Evolutionary conservation across 1,140 invertebrate genomes (phyloP).

Genomic region (Aphelenchoides fujianensis): DNA sequence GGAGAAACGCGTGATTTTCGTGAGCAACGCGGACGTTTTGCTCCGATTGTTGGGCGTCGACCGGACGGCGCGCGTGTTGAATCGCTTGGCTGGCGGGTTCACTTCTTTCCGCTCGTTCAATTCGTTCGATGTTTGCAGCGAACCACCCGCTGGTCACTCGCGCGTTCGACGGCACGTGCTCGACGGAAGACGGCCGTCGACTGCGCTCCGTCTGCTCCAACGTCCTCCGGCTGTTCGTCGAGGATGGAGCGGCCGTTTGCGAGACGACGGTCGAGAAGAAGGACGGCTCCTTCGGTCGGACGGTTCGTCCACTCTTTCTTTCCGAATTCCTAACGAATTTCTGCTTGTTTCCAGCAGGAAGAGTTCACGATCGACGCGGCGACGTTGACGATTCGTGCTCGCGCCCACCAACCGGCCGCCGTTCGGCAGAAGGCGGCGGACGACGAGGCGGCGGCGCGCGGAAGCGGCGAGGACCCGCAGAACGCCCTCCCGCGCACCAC

Average conservation of each 20-base stretch:
- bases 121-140: background rate
- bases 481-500: slow-evolving; percentile 26
- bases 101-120: background rate
- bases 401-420: slow-evolving; percentile 18
- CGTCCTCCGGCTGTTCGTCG: slow-evolving; percentile 21
- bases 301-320: slow-evolving; percentile 26
- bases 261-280: slow-evolving; percentile 35
- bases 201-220: slow-evolving; percentile 26
- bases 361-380: slow-evolving; percentile 25
- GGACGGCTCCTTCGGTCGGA: slow-evolving; percentile 25
- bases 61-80: background rate
- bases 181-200: background rate
- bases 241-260: slow-evolving; percentile 25
- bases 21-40: background rate
- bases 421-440: too few species aligned
- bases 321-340: too few species aligned
- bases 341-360: slow-evolving; percentile 32
- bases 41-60: slow-evolving; percentile 2
- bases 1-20: background rate
- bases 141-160: background rate
- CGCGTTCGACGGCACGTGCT: background rate
- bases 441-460: too few species aligned
- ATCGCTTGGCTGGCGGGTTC: background rate
- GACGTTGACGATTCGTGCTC: slow-evolving; percentile 18
- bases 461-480: background rate